Base-by-base conservation (phyloP, 92 coral and sea anemone species). In the Bergia puertoricense region DNA sequence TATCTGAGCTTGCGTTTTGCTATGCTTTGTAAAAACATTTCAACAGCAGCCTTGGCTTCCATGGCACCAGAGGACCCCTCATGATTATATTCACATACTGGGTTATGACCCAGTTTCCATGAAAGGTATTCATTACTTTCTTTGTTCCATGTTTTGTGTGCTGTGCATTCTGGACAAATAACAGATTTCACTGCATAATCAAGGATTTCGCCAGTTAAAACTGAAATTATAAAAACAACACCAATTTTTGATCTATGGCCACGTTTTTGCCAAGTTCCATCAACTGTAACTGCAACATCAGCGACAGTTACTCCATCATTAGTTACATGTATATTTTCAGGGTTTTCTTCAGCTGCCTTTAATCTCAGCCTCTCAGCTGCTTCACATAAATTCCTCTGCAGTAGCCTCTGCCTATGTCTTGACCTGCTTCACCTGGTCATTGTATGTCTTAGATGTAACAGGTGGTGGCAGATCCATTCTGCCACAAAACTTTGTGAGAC, bases 401-500 rank as follows among this genome's bases (percentile, higher is more conserved):
- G 85, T 89, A 67, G 80, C 77, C 46, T 87, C 79, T n/a, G 85
- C 90, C 83, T 82, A 88, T 81, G 80, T 90, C 81, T 93, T 84
- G 79, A 91, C 88, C 77, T 89, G 89, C 18, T 86, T 91, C n/a
- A 91, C 74, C 66, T 91, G 92, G 7, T 91, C 41, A 81, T 91
- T 93, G 91, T 89, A 91, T 37, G 92, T 89, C 65, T 89, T 93
- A 50, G 88, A 85, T 50, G 92, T 93, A 18, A 87, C 91, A 9
- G 96, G 91, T 18, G 94, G 96, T 22, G 92, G 90, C 54, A 93
- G 89, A 81, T 93, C 83, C 96, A 89, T 91, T 71, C 85, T 85
- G 46, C 91, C 94, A 89, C 91, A 91, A 76, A 91, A 91, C 75
- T 90, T 88, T 8, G 89, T 83, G 42, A 88, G 90, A 45, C 92